phyloP scores from a whole-genome alignment of 2,797 vertebrate species.

The Sphenopsis melanotis region DNA sequence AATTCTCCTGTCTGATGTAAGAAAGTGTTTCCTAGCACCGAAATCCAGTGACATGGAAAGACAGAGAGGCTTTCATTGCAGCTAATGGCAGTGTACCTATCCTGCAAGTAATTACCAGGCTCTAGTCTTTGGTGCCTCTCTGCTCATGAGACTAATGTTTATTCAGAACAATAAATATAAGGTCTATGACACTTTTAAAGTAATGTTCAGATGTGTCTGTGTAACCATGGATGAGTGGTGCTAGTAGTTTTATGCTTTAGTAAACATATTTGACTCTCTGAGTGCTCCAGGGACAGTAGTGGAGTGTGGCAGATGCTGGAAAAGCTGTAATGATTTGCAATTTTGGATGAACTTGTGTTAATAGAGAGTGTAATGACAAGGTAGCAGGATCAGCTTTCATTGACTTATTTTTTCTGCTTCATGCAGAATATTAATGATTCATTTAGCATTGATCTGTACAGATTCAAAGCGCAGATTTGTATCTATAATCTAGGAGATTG shows the following conservation, averaged over 20 bases:
- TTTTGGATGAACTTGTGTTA: constrained; percentile 60
- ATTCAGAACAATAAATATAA: constrained; percentile 72
- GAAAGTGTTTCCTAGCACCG: background rate
- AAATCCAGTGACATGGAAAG: constrained; percentile 60
- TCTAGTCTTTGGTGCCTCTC: constrained; percentile 23
- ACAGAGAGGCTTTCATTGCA: constrained; percentile 34
- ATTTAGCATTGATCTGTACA: constrained; percentile 49
- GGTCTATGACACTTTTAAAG: constrained; percentile 71
- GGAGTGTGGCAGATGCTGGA: constrained; percentile 31
- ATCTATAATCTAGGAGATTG: constrained; percentile 21
- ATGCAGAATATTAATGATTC: constrained; percentile 53
- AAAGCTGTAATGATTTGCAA: constrained; percentile 58
- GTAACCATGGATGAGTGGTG: constrained; percentile 60
- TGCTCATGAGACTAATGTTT: constrained; percentile 70
- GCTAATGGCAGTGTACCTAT: constrained; percentile 70
- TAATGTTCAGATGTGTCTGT: constrained; percentile 61
- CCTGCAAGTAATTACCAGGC: constrained; percentile 54
- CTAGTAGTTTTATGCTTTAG: constrained; percentile 65
- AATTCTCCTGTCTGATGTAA: constrained; percentile 44
- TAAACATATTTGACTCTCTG: constrained; percentile 61
- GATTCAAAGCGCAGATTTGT: constrained; percentile 21
- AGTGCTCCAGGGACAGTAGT: constrained; percentile 46
- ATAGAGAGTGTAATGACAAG: constrained; percentile 54
- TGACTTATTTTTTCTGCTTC: background rate
- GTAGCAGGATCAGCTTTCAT: constrained; percentile 36